Base-by-base conservation (phyloP, 2,113 vertebrate genomes). In the Misgurnus anguillicaudatus region DNA sequence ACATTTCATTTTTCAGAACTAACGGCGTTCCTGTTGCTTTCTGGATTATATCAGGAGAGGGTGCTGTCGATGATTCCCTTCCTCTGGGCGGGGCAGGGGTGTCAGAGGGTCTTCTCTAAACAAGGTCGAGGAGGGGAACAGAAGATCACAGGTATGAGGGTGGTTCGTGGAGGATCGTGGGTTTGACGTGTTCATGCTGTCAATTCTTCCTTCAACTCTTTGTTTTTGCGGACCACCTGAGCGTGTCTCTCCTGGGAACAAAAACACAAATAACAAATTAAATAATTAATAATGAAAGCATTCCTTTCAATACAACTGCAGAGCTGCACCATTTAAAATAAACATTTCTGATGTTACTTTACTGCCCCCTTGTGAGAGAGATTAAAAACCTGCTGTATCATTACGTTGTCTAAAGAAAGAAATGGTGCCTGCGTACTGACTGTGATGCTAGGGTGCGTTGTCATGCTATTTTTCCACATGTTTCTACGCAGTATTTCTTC, bases 221-320 rank as follows among this genome's bases (percentile, higher is more conserved):
- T 98, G 92, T 98, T 98, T 93, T 94, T 95, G 91, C 97, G 94
- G 86, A 98, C 96, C 85, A 94, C 94, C 88, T 96, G 94, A 0
- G 95, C 96, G 55, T 94, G 97, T 91, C 90, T 97, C 91, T 98
- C 96, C 97, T 98, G 78, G 62, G 80, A 75, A 71, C 65, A 86
- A 60, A 84, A 7, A 82, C 57, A 87, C 66, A 10, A 64, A 17
- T 41, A 47, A 71, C 17, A 62, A 70, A 58, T 63, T 61, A 21
- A 39, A 72, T 48, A 42, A 67, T n/a, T n/a, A n/a, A n/a, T 13
- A 8, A 69, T 11, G 48, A 3, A 57, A 58, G 70, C 31, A 66
- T 36, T 39, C 14, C 3, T 31, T 57, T 77, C 42, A 0, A 10
- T 39, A 62, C 24, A 31, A 24, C 36, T 39, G 13, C 9, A 41